Base-by-base conservation (phyloP, 1,140 invertebrate species). In the Drosophila nasuta region DNA sequence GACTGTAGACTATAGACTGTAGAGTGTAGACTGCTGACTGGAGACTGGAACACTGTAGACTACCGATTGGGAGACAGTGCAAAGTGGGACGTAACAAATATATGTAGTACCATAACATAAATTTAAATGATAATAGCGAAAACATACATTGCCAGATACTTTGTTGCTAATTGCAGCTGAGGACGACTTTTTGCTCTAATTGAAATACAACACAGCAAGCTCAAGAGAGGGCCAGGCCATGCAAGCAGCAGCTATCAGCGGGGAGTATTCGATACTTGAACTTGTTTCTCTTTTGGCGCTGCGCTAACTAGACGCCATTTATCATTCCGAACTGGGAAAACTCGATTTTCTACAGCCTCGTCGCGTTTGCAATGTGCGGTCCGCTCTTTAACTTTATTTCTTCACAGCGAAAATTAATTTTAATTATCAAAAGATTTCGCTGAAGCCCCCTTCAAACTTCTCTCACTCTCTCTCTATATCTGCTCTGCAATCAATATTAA, bases 51-150 rank as follows among this genome's bases (percentile, higher is more conserved):
- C 4, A 28, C 52, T 17, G 28, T 10, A 11, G 38, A 49, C 41
- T 49, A 5, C 62, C 48, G 30, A 35, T 33, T 28, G 49, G 51
- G 45, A 43, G n/a, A 30, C 51, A 43, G 41, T 20, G 17, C 4
- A 30, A 33, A 59, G 71, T 71, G 66, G 67, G 68, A 45, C 25
- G 72, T 43, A 76, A 63, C 67, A 62, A 69, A 83, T 65, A 73
- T 67, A 79, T 77, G 66, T 73, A 81, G 73, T 52, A 81, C 41
- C 77, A 85, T 70, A 80, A 78, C 82, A 86, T 86, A 86, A 86
- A 86, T 86, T 86, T 86, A 81, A 86, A 86, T 86, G 82, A 86
- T 86, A 86, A 86, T 86, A 81, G 82, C 78, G 70, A 86, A 86
- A 86, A 86, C 82, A 86, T 75, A 85, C 82, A 86, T 86, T 75